Evolutionary conservation across 2,888 invertebrate species (phyloP).

Genomic region (Anthophora plumipes): DNA sequence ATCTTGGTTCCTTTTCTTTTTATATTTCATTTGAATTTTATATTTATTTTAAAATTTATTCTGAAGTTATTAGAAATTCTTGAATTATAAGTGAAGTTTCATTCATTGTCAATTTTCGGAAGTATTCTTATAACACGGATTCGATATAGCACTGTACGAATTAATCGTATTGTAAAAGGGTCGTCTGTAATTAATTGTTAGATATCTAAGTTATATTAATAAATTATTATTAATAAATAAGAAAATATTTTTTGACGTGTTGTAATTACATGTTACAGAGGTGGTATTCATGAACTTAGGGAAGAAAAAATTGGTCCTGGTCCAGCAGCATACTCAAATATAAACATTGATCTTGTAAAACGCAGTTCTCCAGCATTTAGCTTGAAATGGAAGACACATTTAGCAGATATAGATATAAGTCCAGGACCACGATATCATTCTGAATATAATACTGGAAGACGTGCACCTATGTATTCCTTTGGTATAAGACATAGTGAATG

Average conservation of each 20-base stretch:
- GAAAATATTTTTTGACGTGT: neutral
- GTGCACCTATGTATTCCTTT: constrained; percentile 86
- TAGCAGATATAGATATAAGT: constrained; percentile 44
- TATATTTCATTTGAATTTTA: too few relatives aligned
- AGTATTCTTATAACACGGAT: too few relatives aligned
- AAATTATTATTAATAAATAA: neutral
- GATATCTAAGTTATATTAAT: neutral
- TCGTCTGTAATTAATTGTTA: neutral
- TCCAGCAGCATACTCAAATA: constrained; percentile 77
- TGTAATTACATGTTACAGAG: constrained; percentile 60
- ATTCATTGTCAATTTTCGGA: too few relatives aligned
- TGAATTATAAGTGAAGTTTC: too few relatives aligned
- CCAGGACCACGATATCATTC: constrained; percentile 80
- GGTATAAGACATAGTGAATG: constrained; percentile 87
- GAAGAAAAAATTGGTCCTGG: constrained; percentile 73
- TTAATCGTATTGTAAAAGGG: neutral
- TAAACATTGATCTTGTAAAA: constrained; percentile 73
- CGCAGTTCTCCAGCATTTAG: constrained; percentile 77
- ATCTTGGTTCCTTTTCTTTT: too few relatives aligned
- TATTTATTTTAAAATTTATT: too few relatives aligned
- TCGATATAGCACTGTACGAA: too few relatives aligned
- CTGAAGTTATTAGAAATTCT: too few relatives aligned
- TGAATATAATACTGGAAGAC: constrained; percentile 62
- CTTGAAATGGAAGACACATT: constrained; percentile 67
- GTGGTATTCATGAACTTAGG: constrained; percentile 49